Conservation (phyloP, 2,888 invertebrate species). For the Campoletis raptor region DNA sequence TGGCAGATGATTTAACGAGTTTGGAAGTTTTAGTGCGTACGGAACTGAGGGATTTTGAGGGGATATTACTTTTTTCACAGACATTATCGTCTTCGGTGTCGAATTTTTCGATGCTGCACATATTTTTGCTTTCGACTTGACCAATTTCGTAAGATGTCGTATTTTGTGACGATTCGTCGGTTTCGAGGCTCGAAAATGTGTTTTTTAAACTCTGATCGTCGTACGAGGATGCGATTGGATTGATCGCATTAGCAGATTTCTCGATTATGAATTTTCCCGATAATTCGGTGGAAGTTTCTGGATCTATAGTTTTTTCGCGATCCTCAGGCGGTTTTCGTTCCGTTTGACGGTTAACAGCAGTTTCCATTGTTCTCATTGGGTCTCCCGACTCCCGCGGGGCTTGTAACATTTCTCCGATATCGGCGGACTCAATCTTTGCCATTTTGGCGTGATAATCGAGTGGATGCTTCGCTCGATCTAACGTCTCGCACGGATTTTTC, state of each 20-base stretch:
- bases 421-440: constrained; percentile 26
- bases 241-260: not conserved
- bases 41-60: not conserved
- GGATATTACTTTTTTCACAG: not conserved
- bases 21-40: constrained; percentile 29
- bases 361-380: not conserved
- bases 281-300: not conserved
- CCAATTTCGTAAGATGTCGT: not conserved
- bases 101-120: not conserved
- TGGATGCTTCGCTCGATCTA: constrained; percentile 30
- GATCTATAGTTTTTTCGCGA: constrained; percentile 11
- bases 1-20: constrained; percentile 34
- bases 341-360: not conserved
- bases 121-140: not conserved
- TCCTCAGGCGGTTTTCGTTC: not conserved
- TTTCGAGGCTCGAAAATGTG: not conserved
- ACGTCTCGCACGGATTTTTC: constrained; percentile 10
- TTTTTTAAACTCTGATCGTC: not conserved
- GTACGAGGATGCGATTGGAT: not conserved
- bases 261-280: not conserved
- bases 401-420: constrained; percentile 38
- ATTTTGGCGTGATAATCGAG: constrained; percentile 48
- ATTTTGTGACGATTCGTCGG: not conserved
- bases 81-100: not conserved
- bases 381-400: constrained; percentile 9